Evolutionary conservation across 2,113 vertebrate genomes (phyloP), one percentile per base, ranked within the genome.

Genomic region (Scortum barcoo): DNA sequence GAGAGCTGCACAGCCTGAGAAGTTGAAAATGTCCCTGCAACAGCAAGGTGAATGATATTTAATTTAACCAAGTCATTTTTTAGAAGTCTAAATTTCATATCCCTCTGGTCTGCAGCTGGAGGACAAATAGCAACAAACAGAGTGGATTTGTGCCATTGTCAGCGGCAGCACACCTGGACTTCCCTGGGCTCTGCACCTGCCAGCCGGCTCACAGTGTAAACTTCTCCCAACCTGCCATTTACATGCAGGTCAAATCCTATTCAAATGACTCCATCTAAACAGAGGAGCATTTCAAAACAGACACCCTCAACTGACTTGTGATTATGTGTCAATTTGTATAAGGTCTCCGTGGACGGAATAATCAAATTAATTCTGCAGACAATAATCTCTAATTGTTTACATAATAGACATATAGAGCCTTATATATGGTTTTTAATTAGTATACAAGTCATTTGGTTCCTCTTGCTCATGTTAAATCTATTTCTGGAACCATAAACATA

Each of bases 201-300:
- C 84, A n/a, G 80, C 38, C 83, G 83, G 82, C 83, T 84, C 75
- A 87, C 90, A 89, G 85, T 86, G 81, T 89, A 90, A 86, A 91
- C 86, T 77, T 85, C 61, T 80, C 80, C 76, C 70, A 62, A 58
- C 83, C 73, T 70, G 58, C 76, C 79, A 95, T 96, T 96, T 95
- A 91, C 95, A 95, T 96, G 88, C 74, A 72, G 88, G 88, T 90
- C 93, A 91, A 91, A 95, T 91, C 86, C 87, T 91, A 95, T 94
- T 95, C 95, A 96, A 96, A 96, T 95, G 73, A 20, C 58, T 83
- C 83, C 82, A 69, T 90, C 88, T 91, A 81, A 91, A 89, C 91
- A 89, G 83, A 65, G 84, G 68, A 88, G 80, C 80, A 30, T 93
- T 92, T 93, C 86, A 86, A 92, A 95, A 88, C 93, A 94, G 80